A percentile compares a stretch with the other conserved stretches of the same genome.
Conservation (phyloP, 2,113 vertebrate species). For the Podocnemis expansa region DNA sequence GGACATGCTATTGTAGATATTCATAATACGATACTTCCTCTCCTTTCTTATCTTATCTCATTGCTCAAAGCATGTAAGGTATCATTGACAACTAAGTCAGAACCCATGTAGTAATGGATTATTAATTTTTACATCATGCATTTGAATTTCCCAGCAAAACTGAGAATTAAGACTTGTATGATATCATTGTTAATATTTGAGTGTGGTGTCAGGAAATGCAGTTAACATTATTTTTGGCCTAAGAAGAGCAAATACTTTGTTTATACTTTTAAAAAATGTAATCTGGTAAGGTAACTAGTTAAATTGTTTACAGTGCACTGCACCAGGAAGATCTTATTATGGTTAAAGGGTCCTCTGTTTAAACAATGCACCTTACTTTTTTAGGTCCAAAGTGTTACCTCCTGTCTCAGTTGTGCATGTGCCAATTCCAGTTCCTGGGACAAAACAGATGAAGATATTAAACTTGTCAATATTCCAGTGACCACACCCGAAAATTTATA, state of each 20-base stretch:
- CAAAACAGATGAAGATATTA: slow-evolving; percentile 83
- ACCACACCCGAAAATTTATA: slow-evolving; percentile 96
- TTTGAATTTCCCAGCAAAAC: not conserved
- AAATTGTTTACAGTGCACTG: not conserved
- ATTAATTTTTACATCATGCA: not conserved
- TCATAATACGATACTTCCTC: not conserved
- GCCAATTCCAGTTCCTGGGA: slow-evolving; percentile 92
- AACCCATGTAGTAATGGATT: not conserved
- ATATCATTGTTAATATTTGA: not conserved
- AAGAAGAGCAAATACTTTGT: not conserved
- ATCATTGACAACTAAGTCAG: not conserved
- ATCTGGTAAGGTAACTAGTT: not conserved
- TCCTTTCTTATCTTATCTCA: not conserved
- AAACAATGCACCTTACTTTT: not conserved
- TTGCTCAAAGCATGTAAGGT: no score
- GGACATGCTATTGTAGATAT: not conserved
- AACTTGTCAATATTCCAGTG: slow-evolving; percentile 88
- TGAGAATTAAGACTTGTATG: not conserved
- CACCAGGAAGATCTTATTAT: not conserved
- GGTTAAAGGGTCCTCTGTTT: not conserved
- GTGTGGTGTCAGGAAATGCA: not conserved
- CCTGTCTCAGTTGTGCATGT: slow-evolving; percentile 91
- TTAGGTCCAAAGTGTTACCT: slow-evolving; percentile 90
- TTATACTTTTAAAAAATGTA: not conserved
- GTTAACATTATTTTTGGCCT: not conserved